Base-by-base conservation (phyloP, 2,113 vertebrate species). In the Anguilla rostrata region DNA sequence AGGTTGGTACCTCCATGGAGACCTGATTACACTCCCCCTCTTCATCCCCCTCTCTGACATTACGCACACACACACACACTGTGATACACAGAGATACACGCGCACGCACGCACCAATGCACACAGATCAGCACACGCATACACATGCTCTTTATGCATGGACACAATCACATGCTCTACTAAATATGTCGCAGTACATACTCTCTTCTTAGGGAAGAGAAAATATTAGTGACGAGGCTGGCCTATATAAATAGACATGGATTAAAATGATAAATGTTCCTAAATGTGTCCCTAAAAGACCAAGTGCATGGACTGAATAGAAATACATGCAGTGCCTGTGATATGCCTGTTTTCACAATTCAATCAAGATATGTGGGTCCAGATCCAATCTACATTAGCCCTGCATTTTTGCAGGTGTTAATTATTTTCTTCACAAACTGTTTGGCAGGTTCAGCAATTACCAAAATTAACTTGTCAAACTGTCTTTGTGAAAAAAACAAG, bases 1-100 rank as follows among this genome's bases (percentile, higher is more conserved):
- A 83, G 86, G 86, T 86, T 60, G 82, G 83, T n/a, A 29, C 79
- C 85, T 82, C 78, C 56, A 66, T 63, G 79, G 85, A 86, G 78
- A 43, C 49, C 39, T 39, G 56, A 39, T 82, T 86, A 81, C 60
- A 57, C 60, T 43, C 81, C 60, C 85, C 63, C 26, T 82, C 39
- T 41, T 81, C 85, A 57, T 63, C 78, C 85, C 78, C 78, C 71
- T 11, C n/a, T 29, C 71, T 29, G 26, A 75, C 26, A 75, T n/a
- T 26, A n/a, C 71, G 34, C 71, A 75, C 26, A 34, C 71, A 75
- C 11, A 34, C 71, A 34, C 26, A 34, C 71, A 75, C 71, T 20
- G 14, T 1, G 15, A 75, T 3, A 75, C 71, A 75, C 26, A 34
- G 7, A 75, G n/a, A 75, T n/a, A 34, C 66, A 75, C 66, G 2